Percentiles rank a stretch among this genome's conserved stretches.
These are phyloP conservation scores for Leptinotarsa peninsularis DNA, from an alignment of 2,888 invertebrate genomes.

Conservation along the genomic window DNA sequence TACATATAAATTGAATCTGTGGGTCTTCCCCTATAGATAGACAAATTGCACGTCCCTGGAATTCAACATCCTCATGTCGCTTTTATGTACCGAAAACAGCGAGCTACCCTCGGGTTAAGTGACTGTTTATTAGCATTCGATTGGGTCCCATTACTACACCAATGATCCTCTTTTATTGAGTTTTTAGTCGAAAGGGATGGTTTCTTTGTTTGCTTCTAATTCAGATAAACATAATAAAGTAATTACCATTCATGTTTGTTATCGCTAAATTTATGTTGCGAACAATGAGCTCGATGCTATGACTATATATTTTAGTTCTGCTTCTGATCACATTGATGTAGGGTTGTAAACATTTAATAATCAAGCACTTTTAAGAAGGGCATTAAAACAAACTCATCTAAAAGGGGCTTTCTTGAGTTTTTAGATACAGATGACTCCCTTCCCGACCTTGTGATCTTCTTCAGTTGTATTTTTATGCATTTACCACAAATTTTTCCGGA, in stretches of 20 bases:
- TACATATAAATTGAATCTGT: background rate
- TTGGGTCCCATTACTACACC: slow-evolving; percentile 47
- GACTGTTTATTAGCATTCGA: slow-evolving; percentile 57
- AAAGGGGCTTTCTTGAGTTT: no score
- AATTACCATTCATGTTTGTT: slow-evolving; percentile 45
- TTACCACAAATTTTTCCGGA: no score
- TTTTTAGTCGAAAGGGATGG: slow-evolving; percentile 44
- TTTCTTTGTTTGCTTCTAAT: slow-evolving; percentile 44
- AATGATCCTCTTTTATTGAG: slow-evolving; percentile 46
- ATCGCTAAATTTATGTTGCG: slow-evolving; percentile 42
- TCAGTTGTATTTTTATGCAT: no score
- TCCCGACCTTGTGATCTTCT: no score
- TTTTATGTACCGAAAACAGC: slow-evolving; percentile 56
- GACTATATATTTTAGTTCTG: slow-evolving; percentile 2
- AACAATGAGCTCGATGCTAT: slow-evolving; percentile 5
- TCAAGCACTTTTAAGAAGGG: no score
- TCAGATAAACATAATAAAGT: slow-evolving; percentile 46
- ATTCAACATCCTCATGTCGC: slow-evolving; percentile 50
- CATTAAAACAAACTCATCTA: no score
- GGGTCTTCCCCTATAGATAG: background rate
- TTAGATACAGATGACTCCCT: no score
- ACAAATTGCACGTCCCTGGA: slow-evolving; percentile 5
- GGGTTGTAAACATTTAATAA: no score
- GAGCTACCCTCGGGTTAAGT: slow-evolving; percentile 53
- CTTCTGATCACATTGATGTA: background rate